Base-by-base conservation (phyloP, 1,140 invertebrate species). In the Aphaenogaster ashmeadi region DNA sequence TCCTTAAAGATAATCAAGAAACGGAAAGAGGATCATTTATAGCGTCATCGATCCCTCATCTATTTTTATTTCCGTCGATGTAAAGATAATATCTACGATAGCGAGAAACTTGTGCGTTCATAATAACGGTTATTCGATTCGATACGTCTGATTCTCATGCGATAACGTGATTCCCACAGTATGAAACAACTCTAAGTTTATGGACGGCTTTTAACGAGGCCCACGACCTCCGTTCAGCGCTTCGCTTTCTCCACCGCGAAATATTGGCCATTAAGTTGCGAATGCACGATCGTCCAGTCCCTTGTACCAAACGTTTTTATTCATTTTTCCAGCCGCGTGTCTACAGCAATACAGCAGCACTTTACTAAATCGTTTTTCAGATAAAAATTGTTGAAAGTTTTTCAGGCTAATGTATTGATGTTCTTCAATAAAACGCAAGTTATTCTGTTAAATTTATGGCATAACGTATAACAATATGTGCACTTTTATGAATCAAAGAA, bases 161-260 rank as follows among this genome's bases (percentile, higher is more conserved):
- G 41, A 36, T 74, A 74, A 41, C 47, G 21, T 56, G 18, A 56
- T 81, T 56, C 27, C 15, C 79, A 56, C 66, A 27, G 52, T 44
- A 21, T 56, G 50, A 79, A 62, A 64, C 58, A 18, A 64, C 21
- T 56, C n/a, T 54, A 81, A 72, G 33, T 56, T 81, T 69, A 66
- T 33, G 47, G 62, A 54, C 36, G 36, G 15, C 67, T 54, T 75
- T 62, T 36, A 60, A 62, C 27, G 54, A 84, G 38, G 38, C 54
- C 38, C 41, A 84, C 44, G 67, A 72, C 15, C 66, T 58, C 36
- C n/a, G 44, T 52, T 77, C 47, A 54, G 47, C 66, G 79, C 38
- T 85, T 85, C 64, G 81, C 67, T 84, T 47, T 83, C 66, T 74
- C 38, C 52, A 33, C 38, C 41, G 69, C 52, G 52, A 83, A 83